Base-by-base conservation (phyloP, 2,113 vertebrate species). In the Labrus mixtus region DNA sequence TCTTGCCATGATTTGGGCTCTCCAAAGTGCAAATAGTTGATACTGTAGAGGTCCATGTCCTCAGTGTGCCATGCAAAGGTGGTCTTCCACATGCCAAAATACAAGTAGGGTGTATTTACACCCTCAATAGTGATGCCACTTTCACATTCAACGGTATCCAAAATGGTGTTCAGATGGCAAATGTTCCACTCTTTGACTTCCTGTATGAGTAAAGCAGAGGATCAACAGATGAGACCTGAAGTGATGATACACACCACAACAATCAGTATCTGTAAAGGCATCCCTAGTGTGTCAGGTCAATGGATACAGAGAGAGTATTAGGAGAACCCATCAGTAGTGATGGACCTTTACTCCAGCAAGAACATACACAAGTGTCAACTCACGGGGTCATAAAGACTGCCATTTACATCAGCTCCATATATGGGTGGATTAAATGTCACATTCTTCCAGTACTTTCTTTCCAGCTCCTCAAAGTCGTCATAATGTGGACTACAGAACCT, bases 61-160 rank as follows among this genome's bases (percentile, higher is more conserved):
- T 99, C 98, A 0, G 97, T 99, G 81, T 99, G 98, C 98, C 98
- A 99, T 23, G 98, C 97, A 79, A 99, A 99, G 0, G 97, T 98
- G 6, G 97, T 99, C 93, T 99, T 99, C 98, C 98, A 99, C 98
- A 99, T 99, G 39, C 98, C 98, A 10, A 99, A 99, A 85, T 99
- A 99, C 0, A 99, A 92, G 89, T 98, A 99, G 0, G 98, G 97
- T 25, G 98, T 99, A 81, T 98, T 99, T 20, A 99, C 98, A 0
- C 98, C 98, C 86, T 99, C 97, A 2, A 99, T 98, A 57, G 96
- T 98, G 89, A 99, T 97, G 55, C 97, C 97, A 3, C 96, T 97
- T 80, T 99, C 97, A 54, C 92, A 93, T 78, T 99, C 98, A 73
- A 99, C 98, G 1, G 96, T 93, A 89, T 99, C 97, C 89, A 99